Conservation (phyloP, 2,797 vertebrate genomes). For the Pterois miles region DNA sequence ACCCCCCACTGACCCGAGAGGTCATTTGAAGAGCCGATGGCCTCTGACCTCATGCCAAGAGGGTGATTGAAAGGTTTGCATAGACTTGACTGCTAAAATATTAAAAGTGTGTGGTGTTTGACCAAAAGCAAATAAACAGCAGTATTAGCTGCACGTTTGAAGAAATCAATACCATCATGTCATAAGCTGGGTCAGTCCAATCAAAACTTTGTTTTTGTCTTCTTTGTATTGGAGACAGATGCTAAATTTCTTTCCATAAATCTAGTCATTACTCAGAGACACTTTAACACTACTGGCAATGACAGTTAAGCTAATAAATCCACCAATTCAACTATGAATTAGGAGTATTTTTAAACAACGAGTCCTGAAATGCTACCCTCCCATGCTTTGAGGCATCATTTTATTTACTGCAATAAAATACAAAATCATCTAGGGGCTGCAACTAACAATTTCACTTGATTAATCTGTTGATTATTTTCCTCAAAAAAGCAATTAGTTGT, state of each 20-base stretch:
- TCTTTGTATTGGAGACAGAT: not conserved
- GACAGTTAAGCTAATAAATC: not conserved
- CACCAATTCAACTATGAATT: not conserved
- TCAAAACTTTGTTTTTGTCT: not conserved
- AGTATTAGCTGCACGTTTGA: not conserved
- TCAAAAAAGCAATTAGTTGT: no score
- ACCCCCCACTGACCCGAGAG: conserved; percentile 59
- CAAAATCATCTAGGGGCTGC: not conserved
- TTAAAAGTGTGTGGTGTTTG: conserved; percentile 24
- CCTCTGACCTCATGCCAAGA: conserved; percentile 63
- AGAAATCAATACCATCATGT: conserved; percentile 12
- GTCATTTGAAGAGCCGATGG: conserved; percentile 63
- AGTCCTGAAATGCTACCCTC: conserved; percentile 4
- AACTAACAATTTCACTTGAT: accelerated
- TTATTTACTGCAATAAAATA: conserved; percentile 37
- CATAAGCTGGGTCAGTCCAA: not conserved
- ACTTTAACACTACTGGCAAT: not conserved
- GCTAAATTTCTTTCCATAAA: not conserved
- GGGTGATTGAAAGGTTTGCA: conserved; percentile 54
- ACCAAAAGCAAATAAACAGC: conserved; percentile 36
- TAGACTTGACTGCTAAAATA: conserved; percentile 48
- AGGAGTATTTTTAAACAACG: not conserved
- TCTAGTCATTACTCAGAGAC: not conserved
- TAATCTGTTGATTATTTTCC: no score
- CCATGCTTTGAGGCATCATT: not conserved